Base-by-base conservation (phyloP, 2,113 vertebrate genomes). In the Mus pahari region DNA sequence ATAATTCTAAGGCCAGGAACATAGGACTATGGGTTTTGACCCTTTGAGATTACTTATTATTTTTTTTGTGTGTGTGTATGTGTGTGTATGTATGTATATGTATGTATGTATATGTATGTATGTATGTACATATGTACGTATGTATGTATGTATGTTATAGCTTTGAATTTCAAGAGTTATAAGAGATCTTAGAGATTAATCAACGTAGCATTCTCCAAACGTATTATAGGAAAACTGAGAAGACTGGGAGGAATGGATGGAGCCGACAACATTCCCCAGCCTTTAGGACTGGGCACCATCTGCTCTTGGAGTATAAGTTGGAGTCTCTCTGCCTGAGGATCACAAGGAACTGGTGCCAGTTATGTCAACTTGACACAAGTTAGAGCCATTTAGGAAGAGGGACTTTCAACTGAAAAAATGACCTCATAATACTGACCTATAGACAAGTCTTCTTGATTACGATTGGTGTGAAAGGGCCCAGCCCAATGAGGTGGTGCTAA, bases 211-310 rank as follows among this genome's bases (percentile, higher is more conserved):
- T 33, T 70, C 93, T 87, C 83, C 36, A 87, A 53, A 39, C 6
- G 36, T 28, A 0, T 14, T 3, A 60, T 19, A 50, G 39, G 16
- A 22, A 74, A 89, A n/a, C 0, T 39, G 33, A n/a, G 45, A 87
- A 5, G 24, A 36, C 22, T 22, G 48, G 42, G 73, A 94, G 50
- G 60, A 64, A 36, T 10, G 13, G n/a, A 33, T 2, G 2, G 0
- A 7, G 55, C 1, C 1, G 10, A 17, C 12, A 17, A 0, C 0
- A 0, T 42, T 36, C 48, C 36, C 45, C 10, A 19, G 45, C 22
- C 64, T 17, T 26, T 36, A 5, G 31, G 74, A 45, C 48, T 36
- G 3, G n/a, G 26, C 60, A 55, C 7, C 4, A 1, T 8, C 58
- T 71, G 70, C 7, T 79, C 28, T 24, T 31, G 28, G 50, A 48